Base-by-base conservation (phyloP, 2,113 vertebrate genomes). In the Xiphorhynchus elegans region DNA sequence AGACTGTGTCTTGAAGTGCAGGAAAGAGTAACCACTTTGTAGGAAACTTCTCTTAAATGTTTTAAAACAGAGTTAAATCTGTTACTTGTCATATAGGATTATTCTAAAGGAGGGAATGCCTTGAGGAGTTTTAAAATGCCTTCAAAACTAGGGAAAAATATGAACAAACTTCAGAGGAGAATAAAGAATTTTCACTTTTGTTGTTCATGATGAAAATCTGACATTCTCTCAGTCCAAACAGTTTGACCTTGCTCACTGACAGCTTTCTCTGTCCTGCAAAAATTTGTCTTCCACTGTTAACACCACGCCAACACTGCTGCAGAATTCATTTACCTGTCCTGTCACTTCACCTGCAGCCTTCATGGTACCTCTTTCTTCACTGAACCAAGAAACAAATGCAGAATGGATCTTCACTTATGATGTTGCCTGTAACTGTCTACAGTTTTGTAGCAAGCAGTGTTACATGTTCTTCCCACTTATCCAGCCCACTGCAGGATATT, bases 401-500 rank as follows among this genome's bases (percentile, higher is more conserved):
- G 70, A 44, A 13, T 29, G 82, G 39, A 11, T 60, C 69, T 40
- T 75, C 60, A 21, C 33, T 58, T 33, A 28, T 18, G 39, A 35
- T 46, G 29, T 4, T 68, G 10, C 23, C 63, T 53, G 17, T 39
- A 62, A 33, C 7, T 40, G 33, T 2, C 31, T 7, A 3, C 44
- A 60, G 14, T 66, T 91, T 46, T 0, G 1, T 24, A 52, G 55
- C n/a, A 37, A 55, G 52, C 33, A 88, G 26, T 24, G 15, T 52
- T 50, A 58, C 0, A 0, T 0, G 0, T 69, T 50, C 31, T 76
- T 58, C 62, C 42, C 49, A 64, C 62, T 44, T 64, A 31, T 15
- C 40, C 39, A 1, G 2, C 6, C 9, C 17, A 29, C 15, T 50
- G 50, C 33, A 55, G 14, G 7, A 8, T 8, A 35, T 26, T 19